Base-by-base conservation (phyloP, 2,888 invertebrate species). In the Pimpla rufipes region DNA sequence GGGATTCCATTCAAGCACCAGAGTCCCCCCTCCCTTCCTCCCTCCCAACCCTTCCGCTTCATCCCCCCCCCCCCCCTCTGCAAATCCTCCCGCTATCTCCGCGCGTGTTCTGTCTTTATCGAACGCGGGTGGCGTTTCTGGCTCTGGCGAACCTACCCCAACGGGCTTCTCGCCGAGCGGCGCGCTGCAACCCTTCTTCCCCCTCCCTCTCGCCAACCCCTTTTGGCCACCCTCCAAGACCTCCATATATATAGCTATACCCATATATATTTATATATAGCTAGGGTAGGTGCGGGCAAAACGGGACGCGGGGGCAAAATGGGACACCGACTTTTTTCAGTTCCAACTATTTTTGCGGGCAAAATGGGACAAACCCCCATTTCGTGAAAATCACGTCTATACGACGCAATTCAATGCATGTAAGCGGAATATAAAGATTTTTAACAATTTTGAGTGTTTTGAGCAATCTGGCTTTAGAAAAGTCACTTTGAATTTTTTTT, bases 1-100 rank as follows among this genome's bases (percentile, higher is more conserved):
- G 74, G 81, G 66, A 79, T 85, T 83, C 83, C 87, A 88, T 88
- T 87, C 86, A 88, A 88, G 87, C 79, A 67, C 64, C 71, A 66
- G 23, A 79, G 59, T 68, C 74, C 77, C 81, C 67, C 76, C 64
- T n/a, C 52, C 77, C 77, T 23, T 50, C 16, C 55, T 52, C 70
- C 70, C 84, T 80, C 82, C 64, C 82, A 71, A 74, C 67, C 77
- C 70, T 68, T 66, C 73, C 68, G 6, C 57, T 16, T 7, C 73
- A 59, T 74, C 82, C 78, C 84, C 81, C 84, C 64, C 77, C 82
- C 77, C 64, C 78, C 78, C 52, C 81, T 79, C 76, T 16, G 59
- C 70, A 71, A 78, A 79, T 79, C 80, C 81, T 80, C 85, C 85
- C 87, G 40, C 59, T 52, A 42, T 45, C 50, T 42, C 50, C 47